A percentile compares a stretch with the other conserved stretches of the same genome.
These are phyloP conservation scores for Ctenopoma multispine DNA, from an alignment of 2,797 vertebrate genomes.

Conservation along the genomic window DNA sequence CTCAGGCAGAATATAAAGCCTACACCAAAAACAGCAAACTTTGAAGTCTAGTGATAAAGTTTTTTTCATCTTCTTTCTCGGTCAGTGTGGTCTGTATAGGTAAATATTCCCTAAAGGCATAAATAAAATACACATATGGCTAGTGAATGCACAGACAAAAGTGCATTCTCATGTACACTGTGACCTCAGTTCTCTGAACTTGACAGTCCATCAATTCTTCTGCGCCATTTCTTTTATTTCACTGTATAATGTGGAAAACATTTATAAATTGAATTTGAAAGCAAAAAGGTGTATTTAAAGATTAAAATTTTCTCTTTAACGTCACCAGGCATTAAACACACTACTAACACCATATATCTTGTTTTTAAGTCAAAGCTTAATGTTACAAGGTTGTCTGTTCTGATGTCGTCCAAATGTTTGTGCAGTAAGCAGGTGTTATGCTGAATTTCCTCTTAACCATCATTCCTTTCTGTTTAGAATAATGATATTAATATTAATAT, in stretches of 20 bases:
- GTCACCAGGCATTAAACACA: not conserved
- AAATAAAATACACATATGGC: not conserved
- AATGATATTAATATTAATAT: too few species aligned
- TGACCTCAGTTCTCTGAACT: not conserved
- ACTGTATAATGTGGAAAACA: not conserved
- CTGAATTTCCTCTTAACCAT: not conserved
- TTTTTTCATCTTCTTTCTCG: not conserved
- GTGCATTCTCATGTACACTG: not conserved
- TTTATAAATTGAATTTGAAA: not conserved
- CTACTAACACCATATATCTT: not conserved
- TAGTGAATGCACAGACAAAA: not conserved
- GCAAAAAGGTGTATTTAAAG: not conserved
- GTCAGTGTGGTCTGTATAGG: not conserved
- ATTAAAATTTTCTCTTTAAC: not conserved
- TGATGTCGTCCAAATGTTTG: conserved; percentile 7
- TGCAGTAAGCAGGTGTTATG: not conserved
- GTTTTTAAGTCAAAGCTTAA: not conserved
- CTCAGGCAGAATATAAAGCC: not conserved
- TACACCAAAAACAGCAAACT: not conserved
- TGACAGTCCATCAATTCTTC: not conserved
- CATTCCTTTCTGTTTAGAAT: not conserved
- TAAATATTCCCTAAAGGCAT: not conserved
- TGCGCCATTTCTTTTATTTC: not conserved
- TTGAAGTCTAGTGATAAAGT: not conserved
- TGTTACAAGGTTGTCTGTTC: not conserved